Evolutionary conservation across 30 jellyfish, hydroid and myxozoan species (phyloP), one percentile per base, ranked within the genome.

Genomic region (Hydractinia echinata): DNA sequence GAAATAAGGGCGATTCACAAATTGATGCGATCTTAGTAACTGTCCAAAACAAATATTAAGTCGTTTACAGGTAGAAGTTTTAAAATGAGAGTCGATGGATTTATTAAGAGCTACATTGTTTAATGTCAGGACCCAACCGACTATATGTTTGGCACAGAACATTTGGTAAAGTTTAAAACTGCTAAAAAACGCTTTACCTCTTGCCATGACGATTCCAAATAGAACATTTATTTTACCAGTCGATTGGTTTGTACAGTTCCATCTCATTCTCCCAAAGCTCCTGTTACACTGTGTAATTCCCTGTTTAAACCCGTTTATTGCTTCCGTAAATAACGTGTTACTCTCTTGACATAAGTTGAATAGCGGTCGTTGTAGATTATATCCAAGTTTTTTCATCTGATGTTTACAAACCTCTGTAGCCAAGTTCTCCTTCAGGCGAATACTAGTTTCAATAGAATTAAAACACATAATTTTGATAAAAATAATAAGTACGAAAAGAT

Each of bases 201-300:
- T 77, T 49, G 98, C 96, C 98, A 92, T 92, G 51, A 86, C 95
- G 44, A 83, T 82, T 6, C 96, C 96, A 14, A 92, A 90, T 7
- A 92, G 62, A 10, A 84, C 91, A 54, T 82, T 61, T 44, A 73
- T 55, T 48, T 67, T 14, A 1, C 85, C 88, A 18, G 79, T 87
- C 14, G 89, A 92, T 49, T 72, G 77, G 13, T 96, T 87, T 11
- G 96, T 82, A 82, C 98, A 92, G 74, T 92, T 92, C 98, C 98
- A 92, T 16, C 98, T 88, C 20, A 86, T 87, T 54, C 84, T 77
- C 51, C 83, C 82, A 73, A 92, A 92, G 49, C 66, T 61, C 60
- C 21, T 55, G 61, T 87, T 89, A 69, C 98, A 92, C n/a, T 88
- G 81, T 76, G 81, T 82, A 48, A 92, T 64, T 13, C 98, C 98